Evolutionary conservation across 2,888 invertebrate species (phyloP).

Genomic region (Caenorhabditis imperialis): DNA sequence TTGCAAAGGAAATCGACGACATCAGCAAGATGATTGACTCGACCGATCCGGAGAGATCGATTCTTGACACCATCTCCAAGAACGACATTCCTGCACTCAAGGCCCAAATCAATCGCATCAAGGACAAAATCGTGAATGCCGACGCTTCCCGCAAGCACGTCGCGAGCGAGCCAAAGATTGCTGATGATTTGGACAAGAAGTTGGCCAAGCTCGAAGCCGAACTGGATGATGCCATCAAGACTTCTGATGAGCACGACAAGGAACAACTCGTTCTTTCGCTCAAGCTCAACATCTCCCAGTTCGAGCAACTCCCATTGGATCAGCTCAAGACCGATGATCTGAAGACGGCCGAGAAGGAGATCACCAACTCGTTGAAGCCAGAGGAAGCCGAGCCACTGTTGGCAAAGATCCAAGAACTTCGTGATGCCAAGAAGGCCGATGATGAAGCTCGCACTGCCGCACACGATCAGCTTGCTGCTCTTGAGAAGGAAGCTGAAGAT

Average conservation of each 20-base stretch:
- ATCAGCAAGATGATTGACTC: too few relatives aligned
- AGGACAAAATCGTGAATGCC: constrained; percentile 27
- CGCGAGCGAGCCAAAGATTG: constrained; percentile 34
- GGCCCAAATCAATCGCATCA: too few relatives aligned
- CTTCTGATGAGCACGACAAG: constrained; percentile 52
- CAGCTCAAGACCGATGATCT: constrained; percentile 39
- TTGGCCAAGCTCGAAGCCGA: constrained; percentile 53
- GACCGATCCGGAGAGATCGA: too few relatives aligned
- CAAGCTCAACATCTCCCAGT: constrained; percentile 54
- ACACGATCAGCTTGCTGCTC: constrained; percentile 11
- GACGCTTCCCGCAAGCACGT: constrained; percentile 54
- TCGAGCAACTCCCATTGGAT: constrained; percentile 52
- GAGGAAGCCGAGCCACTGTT: constrained; percentile 22
- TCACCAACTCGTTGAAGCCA: constrained; percentile 38
- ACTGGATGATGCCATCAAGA: constrained; percentile 53
- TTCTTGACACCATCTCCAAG: too few relatives aligned
- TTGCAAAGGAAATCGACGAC: constrained; percentile 54
- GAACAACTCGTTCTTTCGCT: constrained; percentile 55
- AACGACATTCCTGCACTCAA: too few relatives aligned
- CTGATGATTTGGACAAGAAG: constrained; percentile 35
- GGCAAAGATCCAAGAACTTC: constrained; percentile 23
- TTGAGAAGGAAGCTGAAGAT: too few relatives aligned
- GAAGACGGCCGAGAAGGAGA: constrained; percentile 25
- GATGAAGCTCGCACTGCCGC: constrained; percentile 52
- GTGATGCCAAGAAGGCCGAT: constrained; percentile 16